A percentile compares a stretch with the other conserved stretches of the same genome.
These are phyloP conservation scores for Euborellia annulipes DNA, from an alignment of 1,140 invertebrate genomes.

Conservation along the genomic window DNA sequence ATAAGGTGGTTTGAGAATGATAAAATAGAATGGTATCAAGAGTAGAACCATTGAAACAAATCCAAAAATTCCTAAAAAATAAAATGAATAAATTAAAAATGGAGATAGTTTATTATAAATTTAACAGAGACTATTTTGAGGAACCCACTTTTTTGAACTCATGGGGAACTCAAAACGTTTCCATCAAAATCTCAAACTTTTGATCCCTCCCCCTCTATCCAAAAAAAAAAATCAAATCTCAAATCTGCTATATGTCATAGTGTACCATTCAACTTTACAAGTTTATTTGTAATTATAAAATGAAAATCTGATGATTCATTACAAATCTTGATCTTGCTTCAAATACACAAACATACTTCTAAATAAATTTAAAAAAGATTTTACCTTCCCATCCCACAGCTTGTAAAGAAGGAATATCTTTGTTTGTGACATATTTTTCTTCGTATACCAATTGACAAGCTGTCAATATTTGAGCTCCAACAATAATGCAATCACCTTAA, in stretches of 20 bases:
- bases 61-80: conserved; percentile 62
- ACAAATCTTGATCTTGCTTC: background rate
- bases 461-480: conserved; percentile 80
- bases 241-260: too few relatives aligned
- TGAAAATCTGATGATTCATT: too few relatives aligned
- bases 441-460: conserved; percentile 88
- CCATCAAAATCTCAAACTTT: too few relatives aligned
- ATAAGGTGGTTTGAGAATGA: conserved; percentile 56
- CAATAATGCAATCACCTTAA: conserved; percentile 76
- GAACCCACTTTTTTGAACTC: too few relatives aligned
- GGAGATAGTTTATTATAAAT: too few relatives aligned
- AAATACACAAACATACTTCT: too few relatives aligned
- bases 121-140: too few relatives aligned
- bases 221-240: too few relatives aligned
- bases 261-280: too few relatives aligned
- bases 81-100: conserved; percentile 8
- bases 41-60: conserved; percentile 55
- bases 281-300: too few relatives aligned
- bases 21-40: conserved; percentile 73
- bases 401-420: conserved; percentile 68
- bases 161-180: too few relatives aligned
- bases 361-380: conserved; percentile 1
- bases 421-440: conserved; percentile 70
- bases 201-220: too few relatives aligned
- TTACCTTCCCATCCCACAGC: conserved; percentile 87